phyloP scores from a whole-genome alignment of 2,797 vertebrate genomes.

The Siniperca scherzeri region DNA sequence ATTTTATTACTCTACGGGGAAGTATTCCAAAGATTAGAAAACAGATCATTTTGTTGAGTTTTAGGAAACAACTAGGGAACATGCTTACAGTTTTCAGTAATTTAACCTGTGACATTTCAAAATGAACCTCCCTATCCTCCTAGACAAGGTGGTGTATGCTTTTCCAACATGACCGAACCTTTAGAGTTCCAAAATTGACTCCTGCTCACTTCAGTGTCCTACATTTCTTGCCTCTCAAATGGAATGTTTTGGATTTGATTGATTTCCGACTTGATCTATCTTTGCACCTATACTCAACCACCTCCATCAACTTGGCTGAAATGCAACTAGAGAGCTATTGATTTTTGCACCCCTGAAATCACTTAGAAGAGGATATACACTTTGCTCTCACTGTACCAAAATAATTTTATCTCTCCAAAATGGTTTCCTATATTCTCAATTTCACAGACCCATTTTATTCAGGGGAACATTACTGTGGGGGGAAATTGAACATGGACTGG shows the following conservation, averaged over 20 bases:
- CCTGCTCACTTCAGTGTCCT: constrained; percentile 73
- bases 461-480: constrained; percentile 66
- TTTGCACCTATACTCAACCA: constrained; percentile 74
- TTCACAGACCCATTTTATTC: constrained; percentile 76
- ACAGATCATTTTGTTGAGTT: constrained; percentile 11
- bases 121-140: constrained; percentile 1
- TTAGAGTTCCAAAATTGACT: constrained; percentile 67
- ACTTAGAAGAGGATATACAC: constrained; percentile 79
- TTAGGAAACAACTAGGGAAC: neutral
- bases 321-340: constrained; percentile 82
- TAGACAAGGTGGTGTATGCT: constrained; percentile 18
- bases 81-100: neutral
- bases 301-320: constrained; percentile 82
- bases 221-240: constrained; percentile 77
- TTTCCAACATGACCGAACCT: constrained; percentile 61
- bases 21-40: constrained; percentile 15
- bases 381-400: constrained; percentile 78
- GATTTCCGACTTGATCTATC: constrained; percentile 83
- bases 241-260: constrained; percentile 82
- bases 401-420: constrained; percentile 79
- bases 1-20: neutral
- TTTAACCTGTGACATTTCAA: constrained; percentile 29
- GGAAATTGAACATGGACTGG: constrained; percentile 72
- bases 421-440: constrained; percentile 78
- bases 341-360: constrained; percentile 81